These are phyloP conservation scores for Drosophila affinis DNA, from an alignment of 2,888 invertebrate species.

Conservation along the genomic window DNA sequence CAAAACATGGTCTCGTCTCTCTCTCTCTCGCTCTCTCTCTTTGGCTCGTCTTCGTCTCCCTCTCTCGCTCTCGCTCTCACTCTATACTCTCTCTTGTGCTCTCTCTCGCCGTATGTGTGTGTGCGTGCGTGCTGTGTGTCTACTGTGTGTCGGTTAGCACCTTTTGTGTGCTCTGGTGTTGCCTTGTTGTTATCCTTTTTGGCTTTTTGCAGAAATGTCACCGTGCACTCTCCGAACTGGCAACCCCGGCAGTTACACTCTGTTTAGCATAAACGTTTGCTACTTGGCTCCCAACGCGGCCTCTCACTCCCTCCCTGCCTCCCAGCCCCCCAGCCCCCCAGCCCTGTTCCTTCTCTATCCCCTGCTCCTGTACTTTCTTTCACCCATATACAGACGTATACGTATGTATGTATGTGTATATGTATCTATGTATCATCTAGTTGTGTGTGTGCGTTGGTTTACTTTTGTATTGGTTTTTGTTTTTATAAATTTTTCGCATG, in stretches of 20 bases:
- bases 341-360: neutral
- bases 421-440: slow-evolving; percentile 30
- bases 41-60: neutral
- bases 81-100: neutral
- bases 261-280: slow-evolving; percentile 80
- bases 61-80: slow-evolving; percentile 12
- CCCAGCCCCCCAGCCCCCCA: neutral
- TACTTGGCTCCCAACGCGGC: slow-evolving; percentile 69
- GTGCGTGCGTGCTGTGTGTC: neutral
- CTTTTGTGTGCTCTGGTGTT: slow-evolving; percentile 55
- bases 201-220: slow-evolving; percentile 76
- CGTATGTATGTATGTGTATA: slow-evolving; percentile 12
- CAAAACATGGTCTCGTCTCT: slow-evolving; percentile 39
- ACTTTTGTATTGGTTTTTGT: slow-evolving; percentile 64
- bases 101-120: slow-evolving; percentile 9
- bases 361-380: neutral
- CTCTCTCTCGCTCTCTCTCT: slow-evolving; percentile 9
- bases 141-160: slow-evolving; percentile 16
- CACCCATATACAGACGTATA: slow-evolving; percentile 3
- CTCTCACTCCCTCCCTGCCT: neutral
- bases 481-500: slow-evolving; percentile 65
- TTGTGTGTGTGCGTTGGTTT: slow-evolving; percentile 9
- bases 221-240: slow-evolving; percentile 65
- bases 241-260: slow-evolving; percentile 80
- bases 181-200: slow-evolving; percentile 51